Evolutionary conservation across 2,797 vertebrate species (phyloP), one percentile per base, ranked within the genome.

Genomic region (Sarcophilus harrisii): DNA sequence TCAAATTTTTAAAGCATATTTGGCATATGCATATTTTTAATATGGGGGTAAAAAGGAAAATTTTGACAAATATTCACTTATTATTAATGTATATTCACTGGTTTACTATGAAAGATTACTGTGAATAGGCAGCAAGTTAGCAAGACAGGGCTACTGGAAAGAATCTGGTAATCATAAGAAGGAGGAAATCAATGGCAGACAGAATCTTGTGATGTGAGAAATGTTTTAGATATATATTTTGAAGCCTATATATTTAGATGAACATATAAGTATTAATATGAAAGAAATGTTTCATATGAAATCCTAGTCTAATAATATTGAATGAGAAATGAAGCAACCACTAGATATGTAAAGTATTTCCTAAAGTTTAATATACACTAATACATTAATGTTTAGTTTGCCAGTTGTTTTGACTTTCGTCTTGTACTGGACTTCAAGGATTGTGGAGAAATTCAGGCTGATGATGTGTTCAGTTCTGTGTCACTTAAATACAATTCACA

Each of bases 11-110:
- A 93, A 93, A 96, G 24, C 11, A 73, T 73, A 55, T 62, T 92
- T 93, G 89, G 49, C 57, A 89, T 16, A 66, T 89, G 1, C 0
- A 59, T 38, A 93, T 96, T 95, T 92, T 94, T 57, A 93, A 24
- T 45, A 94, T 11, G 9, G 18, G 32, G 8, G 91, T 91, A 18
- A 92, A 90, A 92, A 91, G 93, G 45, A 11, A 87, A 66, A 3
- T 94, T 57, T 95, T 95, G 57, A 90, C 28, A 94, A 58, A 95
- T 57, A 38, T 4, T 32, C 9, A 18, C 81, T 14, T 90, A 11
- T 90, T 94, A 16, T 45, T 90, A 87, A 27, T 87, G 1, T 4
- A 10, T 27, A 3, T 45, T 87, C 73, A 49, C 73, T 87, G 27
- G 73, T 90, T 32, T 52, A 62, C 57, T 57, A 29, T 55, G 90